Percentiles rank a stretch among this genome's conserved stretches.
These are phyloP conservation scores for Pao palembangensis DNA, from an alignment of 2,113 vertebrate species.

Conservation along the genomic window DNA sequence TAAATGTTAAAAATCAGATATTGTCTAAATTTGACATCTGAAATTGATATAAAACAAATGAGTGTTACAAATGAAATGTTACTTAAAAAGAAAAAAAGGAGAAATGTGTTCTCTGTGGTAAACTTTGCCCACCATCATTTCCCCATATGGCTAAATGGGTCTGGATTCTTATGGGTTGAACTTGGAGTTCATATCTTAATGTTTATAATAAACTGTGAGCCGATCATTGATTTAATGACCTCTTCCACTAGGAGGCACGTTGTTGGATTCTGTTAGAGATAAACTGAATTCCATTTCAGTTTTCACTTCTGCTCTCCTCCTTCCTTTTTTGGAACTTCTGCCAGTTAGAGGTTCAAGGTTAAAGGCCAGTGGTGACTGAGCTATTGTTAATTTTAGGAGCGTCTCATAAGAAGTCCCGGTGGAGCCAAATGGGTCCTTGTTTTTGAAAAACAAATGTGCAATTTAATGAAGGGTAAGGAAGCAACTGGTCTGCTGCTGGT, in stretches of 20 bases:
- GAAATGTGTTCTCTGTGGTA: too few species aligned
- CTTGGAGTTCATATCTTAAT: too few species aligned
- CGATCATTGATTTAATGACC: slow-evolving; percentile 9
- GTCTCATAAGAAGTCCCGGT: background rate
- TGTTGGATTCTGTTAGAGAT: slow-evolving; percentile 22
- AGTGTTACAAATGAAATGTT: too few species aligned
- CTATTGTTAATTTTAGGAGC: slow-evolving; percentile 10
- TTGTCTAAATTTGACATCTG: too few species aligned
- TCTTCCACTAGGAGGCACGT: slow-evolving; percentile 15
- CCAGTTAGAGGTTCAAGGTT: slow-evolving; percentile 11
- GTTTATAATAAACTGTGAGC: background rate
- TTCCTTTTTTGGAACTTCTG: slow-evolving; percentile 52
- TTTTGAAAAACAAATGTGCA: too few species aligned
- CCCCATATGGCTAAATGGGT: too few species aligned
- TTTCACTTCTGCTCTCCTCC: slow-evolving; percentile 16
- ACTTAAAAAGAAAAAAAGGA: too few species aligned
- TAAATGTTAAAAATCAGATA: background rate
- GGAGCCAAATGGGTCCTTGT: background rate
- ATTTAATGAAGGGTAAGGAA: background rate
- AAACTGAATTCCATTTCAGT: slow-evolving; percentile 32
- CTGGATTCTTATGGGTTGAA: too few species aligned
- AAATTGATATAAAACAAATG: too few species aligned
- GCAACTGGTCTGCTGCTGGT: slow-evolving; percentile 30
- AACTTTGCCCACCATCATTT: too few species aligned
- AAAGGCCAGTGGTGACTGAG: slow-evolving; percentile 14